Percentiles rank a stretch among this genome's conserved stretches.
Evolutionary conservation across 2,888 invertebrate species (phyloP).

Genomic region (Ferdinandea cuprea): DNA sequence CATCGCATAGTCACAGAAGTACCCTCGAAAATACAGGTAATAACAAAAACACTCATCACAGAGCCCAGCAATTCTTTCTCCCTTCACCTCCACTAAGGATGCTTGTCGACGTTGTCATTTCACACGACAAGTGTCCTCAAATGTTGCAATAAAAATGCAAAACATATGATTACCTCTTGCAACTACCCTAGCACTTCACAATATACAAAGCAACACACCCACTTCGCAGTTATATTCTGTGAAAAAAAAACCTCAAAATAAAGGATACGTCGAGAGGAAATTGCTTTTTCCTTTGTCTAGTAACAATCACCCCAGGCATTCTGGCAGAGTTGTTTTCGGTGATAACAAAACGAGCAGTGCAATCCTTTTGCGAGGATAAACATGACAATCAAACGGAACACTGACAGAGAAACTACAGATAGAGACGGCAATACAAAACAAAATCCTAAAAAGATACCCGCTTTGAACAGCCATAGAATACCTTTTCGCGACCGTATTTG

Average conservation of each 20-base stretch:
- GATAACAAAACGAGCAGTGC: constrained; percentile 68
- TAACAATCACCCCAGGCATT: constrained; percentile 70
- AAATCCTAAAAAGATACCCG: constrained; percentile 19
- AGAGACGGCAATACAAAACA: constrained; percentile 15
- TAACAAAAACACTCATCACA: constrained; percentile 70
- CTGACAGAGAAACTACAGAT: constrained; percentile 29
- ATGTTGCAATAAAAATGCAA: constrained; percentile 74
- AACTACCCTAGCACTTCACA: constrained; percentile 47
- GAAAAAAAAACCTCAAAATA: constrained; percentile 33
- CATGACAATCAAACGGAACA: constrained; percentile 63
- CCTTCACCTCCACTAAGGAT: constrained; percentile 34
- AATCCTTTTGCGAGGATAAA: constrained; percentile 68
- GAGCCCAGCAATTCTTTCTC: constrained; percentile 35
- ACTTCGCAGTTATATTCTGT: constrained; percentile 21
- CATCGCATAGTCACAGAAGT: constrained; percentile 59
- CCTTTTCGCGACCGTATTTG: constrained; percentile 14
- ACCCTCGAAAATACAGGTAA: constrained; percentile 69
- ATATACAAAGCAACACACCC: constrained; percentile 27
- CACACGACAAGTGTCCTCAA: constrained; percentile 74
- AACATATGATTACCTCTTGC: constrained; percentile 74
- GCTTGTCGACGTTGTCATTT: constrained; percentile 70
- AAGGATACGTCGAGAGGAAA: constrained; percentile 68
- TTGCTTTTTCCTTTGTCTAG: constrained; percentile 74
- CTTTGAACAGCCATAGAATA: constrained; percentile 7
- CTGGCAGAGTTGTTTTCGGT: constrained; percentile 69